Base-by-base conservation (phyloP, 2,888 invertebrate species). In the Thymelicus lineola region DNA sequence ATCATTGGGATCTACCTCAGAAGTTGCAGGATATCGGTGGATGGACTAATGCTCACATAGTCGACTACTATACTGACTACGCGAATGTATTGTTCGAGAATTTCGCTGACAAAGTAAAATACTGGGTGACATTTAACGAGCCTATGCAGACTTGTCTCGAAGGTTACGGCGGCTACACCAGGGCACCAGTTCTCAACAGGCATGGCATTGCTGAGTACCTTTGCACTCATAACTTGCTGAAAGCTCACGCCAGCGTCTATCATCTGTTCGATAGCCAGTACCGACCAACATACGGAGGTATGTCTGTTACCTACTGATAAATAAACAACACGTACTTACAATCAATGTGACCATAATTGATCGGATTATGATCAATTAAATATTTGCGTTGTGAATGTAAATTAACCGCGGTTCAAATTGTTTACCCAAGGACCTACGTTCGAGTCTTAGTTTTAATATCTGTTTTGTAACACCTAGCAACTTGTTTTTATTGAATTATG, bases 71-170 rank as follows among this genome's bases (percentile, higher is more conserved):
- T 77, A 94, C 92, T 28, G 95, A 96, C 77, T 96, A 95, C 74
- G 96, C 96, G 0, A 94, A 93, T 73, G 77, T 96, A 42, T 80
- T 96, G 70, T 95, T 96, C 73, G 92, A 94, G 65, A 88, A 95
- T 79, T 96, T 95, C 75, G 96, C 95, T 0, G 94, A 94, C 75
- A 94, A 95, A 80, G 95, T 97, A 7, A 95, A 95, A 82, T 92
- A 94, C 72, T 97, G 97, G 97, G 95, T 96, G 12, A 97, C 97
- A 0, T 95, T 97, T 75, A 97, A 97, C 81, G 97, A 97, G 81
- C 97, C 97, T 2, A 94, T 93, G 89, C 90, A 94, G 76, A 92
- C 94, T 57, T 94, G 95, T 77, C 82, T 91, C 71, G 88, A 89
- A 74, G 94, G 94, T 2, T 95, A 95, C 75, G 95, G 95, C 2